phyloP scores from a whole-genome alignment of 2,797 vertebrate species.

The Channa striata region DNA sequence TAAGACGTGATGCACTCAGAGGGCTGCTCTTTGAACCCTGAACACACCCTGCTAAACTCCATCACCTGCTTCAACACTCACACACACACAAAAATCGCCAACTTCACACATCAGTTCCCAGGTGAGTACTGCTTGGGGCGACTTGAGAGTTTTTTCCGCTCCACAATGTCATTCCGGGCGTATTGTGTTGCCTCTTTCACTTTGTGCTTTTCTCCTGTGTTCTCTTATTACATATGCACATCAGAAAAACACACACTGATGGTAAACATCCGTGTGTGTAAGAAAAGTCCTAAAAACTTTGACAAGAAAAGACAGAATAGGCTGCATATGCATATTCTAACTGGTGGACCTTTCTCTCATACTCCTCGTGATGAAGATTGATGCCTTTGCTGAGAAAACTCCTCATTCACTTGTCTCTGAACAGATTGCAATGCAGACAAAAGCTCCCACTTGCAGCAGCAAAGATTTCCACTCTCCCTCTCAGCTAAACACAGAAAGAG shows the following conservation, averaged over 20 bases:
- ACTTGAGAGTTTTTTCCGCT: slow-evolving; percentile 76
- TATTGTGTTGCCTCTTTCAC: slow-evolving; percentile 49
- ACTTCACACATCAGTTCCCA: slow-evolving; percentile 76
- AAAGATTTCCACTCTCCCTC: slow-evolving; percentile 13
- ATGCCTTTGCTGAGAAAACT: neutral
- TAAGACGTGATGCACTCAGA: slow-evolving; percentile 71
- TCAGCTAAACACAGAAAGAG: slow-evolving; percentile 17
- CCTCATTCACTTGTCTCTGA: slow-evolving; percentile 17
- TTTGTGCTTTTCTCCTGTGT: slow-evolving; percentile 32
- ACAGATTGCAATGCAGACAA: slow-evolving; percentile 33
- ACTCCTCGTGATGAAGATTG: neutral
- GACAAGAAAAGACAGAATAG: slow-evolving; percentile 12
- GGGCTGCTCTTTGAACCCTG: slow-evolving; percentile 81
- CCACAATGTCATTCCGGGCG: slow-evolving; percentile 74
- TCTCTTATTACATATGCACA: slow-evolving; percentile 61
- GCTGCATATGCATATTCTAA: slow-evolving; percentile 4
- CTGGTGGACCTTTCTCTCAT: slow-evolving; percentile 16
- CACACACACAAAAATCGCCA: slow-evolving; percentile 39
- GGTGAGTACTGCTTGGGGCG: slow-evolving; percentile 70
- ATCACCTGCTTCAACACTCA: slow-evolving; percentile 78
- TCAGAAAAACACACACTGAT: slow-evolving; percentile 42
- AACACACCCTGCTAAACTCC: slow-evolving; percentile 78
- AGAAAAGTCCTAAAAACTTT: slow-evolving; percentile 22
- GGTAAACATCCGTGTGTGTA: slow-evolving; percentile 27
- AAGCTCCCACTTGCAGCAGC: slow-evolving; percentile 22